Conservation (phyloP, 2,113 vertebrate species). For the Ursus arctos region DNA sequence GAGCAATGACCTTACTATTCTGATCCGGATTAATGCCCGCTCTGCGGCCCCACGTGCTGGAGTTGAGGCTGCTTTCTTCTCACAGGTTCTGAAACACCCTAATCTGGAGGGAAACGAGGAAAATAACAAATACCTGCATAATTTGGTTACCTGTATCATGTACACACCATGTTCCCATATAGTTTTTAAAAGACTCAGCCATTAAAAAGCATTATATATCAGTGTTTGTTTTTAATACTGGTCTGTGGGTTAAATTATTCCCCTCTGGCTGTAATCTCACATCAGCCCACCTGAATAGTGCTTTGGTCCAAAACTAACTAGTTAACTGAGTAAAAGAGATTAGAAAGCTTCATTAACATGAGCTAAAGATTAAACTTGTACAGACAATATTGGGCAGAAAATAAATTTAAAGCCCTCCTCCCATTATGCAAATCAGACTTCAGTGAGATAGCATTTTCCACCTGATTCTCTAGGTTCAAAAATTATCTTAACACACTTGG, state of each 20-base stretch:
- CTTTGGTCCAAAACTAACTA: not conserved
- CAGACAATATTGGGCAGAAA: not conserved
- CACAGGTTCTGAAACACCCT: not conserved
- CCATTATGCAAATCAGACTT: not conserved
- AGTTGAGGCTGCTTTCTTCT: not conserved
- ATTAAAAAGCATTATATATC: not conserved
- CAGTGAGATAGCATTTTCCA: not conserved
- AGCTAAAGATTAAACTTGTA: constrained; percentile 23
- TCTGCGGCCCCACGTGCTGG: not conserved
- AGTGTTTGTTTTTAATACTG: constrained; percentile 3
- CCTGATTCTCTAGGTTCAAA: not conserved
- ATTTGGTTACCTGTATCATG: not conserved
- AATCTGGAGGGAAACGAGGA: not conserved
- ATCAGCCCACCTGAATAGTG: not conserved
- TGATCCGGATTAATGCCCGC: not conserved
- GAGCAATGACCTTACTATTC: not conserved
- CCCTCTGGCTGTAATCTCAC: not conserved
- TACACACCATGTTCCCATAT: not conserved
- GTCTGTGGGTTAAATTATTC: not conserved
- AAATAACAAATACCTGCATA: not conserved
- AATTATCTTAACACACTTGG: not conserved
- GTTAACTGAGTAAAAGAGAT: not conserved
- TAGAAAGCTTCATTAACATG: not conserved
- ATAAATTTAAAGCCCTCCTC: constrained; percentile 21
- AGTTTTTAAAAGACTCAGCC: not conserved